Evolutionary conservation across 2,888 invertebrate genomes (phyloP), one percentile per base, ranked within the genome.

Genomic region (Odontocolon sp.): DNA sequence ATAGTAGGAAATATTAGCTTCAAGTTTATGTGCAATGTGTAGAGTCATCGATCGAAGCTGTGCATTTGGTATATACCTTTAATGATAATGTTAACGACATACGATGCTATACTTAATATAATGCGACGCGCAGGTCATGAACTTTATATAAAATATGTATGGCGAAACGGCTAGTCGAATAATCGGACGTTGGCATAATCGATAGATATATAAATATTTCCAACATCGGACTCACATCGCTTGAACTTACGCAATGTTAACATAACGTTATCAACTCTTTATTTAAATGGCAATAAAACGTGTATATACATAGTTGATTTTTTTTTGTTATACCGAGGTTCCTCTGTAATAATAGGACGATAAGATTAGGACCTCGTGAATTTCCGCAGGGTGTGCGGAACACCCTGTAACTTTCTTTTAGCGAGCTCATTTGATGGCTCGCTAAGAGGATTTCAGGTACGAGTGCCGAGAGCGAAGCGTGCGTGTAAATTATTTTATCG

Each of bases 341-440:
- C 28, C 50, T 26, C 11, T 36, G 28, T 63, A 33, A 16, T 63
- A 31, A 33, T 47, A 56, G n/a, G 33, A 36, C 40, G 31, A 66
- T 66, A 50, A 40, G 26, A 36, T 63, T 16, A 36, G 36, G 28
- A 42, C 45, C 38, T 36, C 36, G 36, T 54, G 21, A 40, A 40
- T 61, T 67, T 54, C 57, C 14, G 50, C 31, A 33, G 9, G 52
- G 40, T 28, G 16, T 36, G 57, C 47, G 50, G 47, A 38, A 33
- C 64, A 72, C 72, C 72, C 72, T 72, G 72, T 72, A 59, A 50
- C 23, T 23, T 42, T 40, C 50, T 42, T 70, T 63, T 38, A 36
- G 9, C 36, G 38, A 40, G 36, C 61, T 71, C 21, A 11, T 56
- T 16, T 8, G 16, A 14, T 4, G 18, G 38, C 23, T 40, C 28